Base-by-base conservation (phyloP, 2,797 vertebrate species). In the Xiphorhynchus erythropygius region DNA sequence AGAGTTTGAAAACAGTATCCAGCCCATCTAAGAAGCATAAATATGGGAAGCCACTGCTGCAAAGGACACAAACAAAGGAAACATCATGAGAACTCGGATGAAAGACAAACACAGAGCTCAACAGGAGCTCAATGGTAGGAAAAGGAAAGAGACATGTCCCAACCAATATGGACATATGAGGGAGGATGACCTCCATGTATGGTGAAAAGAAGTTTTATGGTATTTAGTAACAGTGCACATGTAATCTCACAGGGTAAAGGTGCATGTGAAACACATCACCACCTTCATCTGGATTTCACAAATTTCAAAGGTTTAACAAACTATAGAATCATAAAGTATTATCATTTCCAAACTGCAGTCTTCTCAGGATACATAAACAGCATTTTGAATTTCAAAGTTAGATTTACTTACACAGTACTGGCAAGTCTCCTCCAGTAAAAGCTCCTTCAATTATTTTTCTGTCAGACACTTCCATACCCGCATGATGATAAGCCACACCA, bases 401-500 rank as follows among this genome's bases (percentile, higher is more conserved):
- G 71, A 69, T 97, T 92, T 96, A 97, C 99, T 99, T 97, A 99
- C 99, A 99, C 93, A 99, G 99, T 69, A 99, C 99, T 78, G 99
- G 99, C 73, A 99, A 95, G 95, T 99, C 99, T 98, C 99, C 99
- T 68, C 84, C n/a, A 74, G 97, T 98, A 97, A 99, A 99, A 88
- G 98, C 98, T 76, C 97, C 96, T 98, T 99, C 99, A 92, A 99
- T 97, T 94, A 98, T 46, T 98, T 99, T 99, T 96, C 99, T 98
- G 94, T 99, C 99, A 25, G 98, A 98, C 37, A 99, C 16, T 62
- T 99, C 99, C 96, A 99, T 98, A 44, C 99, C 99, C 91, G 99
- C 99, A 87, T 99, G 99, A 97, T 99, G 99, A 97, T 98, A 99
- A 92, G 98, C 99, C 89, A 99, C 98, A 95, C 99, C 99, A 86